Percentiles rank a stretch among this genome's conserved stretches.
These are phyloP conservation scores for Chunga burmeisteri DNA, from an alignment of 2,113 vertebrate genomes.

Conservation along the genomic window DNA sequence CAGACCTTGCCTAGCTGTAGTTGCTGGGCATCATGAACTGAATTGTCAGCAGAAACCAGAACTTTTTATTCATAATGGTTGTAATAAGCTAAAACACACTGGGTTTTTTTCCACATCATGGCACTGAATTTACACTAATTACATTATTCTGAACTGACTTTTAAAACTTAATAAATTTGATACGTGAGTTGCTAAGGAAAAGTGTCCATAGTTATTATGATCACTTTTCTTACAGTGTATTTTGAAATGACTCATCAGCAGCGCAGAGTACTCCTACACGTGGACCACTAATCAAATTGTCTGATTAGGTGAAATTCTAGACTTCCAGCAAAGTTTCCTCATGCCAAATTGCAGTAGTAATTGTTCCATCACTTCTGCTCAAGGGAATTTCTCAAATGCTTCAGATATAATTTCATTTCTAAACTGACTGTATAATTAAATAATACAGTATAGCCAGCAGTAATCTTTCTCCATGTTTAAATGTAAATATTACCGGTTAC, in stretches of 20 bases:
- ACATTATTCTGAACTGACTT: neutral
- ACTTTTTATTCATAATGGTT: neutral
- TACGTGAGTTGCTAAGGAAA: neutral
- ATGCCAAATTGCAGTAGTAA: constrained; percentile 32
- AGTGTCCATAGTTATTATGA: neutral
- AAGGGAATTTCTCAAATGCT: constrained; percentile 26
- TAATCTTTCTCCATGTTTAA: constrained; percentile 30
- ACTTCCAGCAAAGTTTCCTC: constrained; percentile 30
- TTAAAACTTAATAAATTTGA: neutral
- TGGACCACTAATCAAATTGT: constrained; percentile 22
- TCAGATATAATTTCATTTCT: constrained; percentile 41
- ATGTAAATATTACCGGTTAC: constrained; percentile 20
- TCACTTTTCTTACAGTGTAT: constrained; percentile 10
- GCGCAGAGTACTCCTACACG: neutral
- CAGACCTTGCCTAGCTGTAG: neutral
- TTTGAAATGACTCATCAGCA: constrained; percentile 7
- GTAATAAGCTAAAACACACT: neutral
- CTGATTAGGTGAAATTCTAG: constrained; percentile 54
- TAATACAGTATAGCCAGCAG: constrained; percentile 28
- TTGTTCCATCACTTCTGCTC: constrained; percentile 44
- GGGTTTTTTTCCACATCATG: neutral
- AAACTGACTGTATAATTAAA: constrained; percentile 55
- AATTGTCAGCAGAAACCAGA: constrained; percentile 4
- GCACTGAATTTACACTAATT: neutral
- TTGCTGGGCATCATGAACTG: neutral